phyloP scores from a whole-genome alignment of 53 echinoderm and acorn worm species.

The Pentamera pediparva region DNA sequence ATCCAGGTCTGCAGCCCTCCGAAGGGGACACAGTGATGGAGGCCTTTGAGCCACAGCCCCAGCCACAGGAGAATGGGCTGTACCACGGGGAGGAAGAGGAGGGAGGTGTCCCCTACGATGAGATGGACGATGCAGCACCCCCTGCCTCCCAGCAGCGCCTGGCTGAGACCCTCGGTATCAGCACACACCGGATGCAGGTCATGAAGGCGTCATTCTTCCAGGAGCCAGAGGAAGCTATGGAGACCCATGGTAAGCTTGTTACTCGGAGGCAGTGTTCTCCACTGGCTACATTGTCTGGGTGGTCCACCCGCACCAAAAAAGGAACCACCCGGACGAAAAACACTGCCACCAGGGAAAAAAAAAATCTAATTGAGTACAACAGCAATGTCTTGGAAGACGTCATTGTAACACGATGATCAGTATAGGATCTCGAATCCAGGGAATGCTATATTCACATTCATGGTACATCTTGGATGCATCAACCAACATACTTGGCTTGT shows the following conservation, averaged over 20 bases:
- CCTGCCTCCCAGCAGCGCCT: constrained; percentile 64
- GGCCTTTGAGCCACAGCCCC: constrained; percentile 25
- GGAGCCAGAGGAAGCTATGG: constrained; percentile 20
- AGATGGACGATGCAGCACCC: constrained; percentile 1
- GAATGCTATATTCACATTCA: too few species aligned
- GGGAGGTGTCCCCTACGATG: constrained; percentile 9
- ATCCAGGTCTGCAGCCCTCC: constrained; percentile 5
- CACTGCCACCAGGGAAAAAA: too few species aligned
- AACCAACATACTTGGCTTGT: too few species aligned
- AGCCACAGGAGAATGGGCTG: constrained; percentile 32
- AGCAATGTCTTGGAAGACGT: too few species aligned
- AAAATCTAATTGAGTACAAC: too few species aligned
- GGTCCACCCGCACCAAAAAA: too few species aligned
- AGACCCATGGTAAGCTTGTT: constrained; percentile 2
- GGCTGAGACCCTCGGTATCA: constrained; percentile 79
- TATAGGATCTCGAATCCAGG: too few species aligned
- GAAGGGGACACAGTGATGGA: constrained; percentile 32
- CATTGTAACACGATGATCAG: too few species aligned
- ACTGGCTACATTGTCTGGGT: too few species aligned
- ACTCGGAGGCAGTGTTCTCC: too few species aligned
- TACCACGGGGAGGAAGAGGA: not conserved
- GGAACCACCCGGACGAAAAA: too few species aligned
- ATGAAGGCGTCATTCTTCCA: constrained; percentile 99
- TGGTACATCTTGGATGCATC: too few species aligned
- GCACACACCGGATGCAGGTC: constrained; percentile 93